These are phyloP conservation scores for Champsocephalus esox DNA, from an alignment of 2,797 vertebrate genomes.

Conservation along the genomic window DNA sequence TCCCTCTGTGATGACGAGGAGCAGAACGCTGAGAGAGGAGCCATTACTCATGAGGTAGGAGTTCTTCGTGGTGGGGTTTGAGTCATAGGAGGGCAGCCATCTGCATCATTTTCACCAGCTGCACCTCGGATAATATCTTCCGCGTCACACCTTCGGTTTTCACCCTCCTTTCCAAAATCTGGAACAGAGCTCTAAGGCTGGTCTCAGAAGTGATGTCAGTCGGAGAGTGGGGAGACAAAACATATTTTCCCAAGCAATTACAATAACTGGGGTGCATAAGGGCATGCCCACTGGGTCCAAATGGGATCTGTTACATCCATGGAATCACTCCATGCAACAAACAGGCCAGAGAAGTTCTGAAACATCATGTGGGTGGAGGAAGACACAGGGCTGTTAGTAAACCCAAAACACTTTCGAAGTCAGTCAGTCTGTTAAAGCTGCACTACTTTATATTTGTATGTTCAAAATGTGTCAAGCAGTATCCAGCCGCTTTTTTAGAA, in stretches of 20 bases:
- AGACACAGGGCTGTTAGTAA: neutral
- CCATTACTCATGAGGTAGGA: conserved; percentile 9
- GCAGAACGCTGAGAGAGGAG: conserved; percentile 10
- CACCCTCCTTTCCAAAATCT: conserved; percentile 50
- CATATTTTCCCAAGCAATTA: conserved; percentile 65
- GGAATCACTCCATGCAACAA: conserved; percentile 16
- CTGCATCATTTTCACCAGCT: conserved; percentile 44
- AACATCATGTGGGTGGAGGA: conserved; percentile 19
- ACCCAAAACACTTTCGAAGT: neutral
- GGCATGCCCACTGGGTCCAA: conserved; percentile 37
- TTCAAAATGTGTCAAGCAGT: neutral
- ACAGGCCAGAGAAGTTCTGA: conserved; percentile 16
- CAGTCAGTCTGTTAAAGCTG: neutral
- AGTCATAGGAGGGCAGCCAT: conserved; percentile 33
- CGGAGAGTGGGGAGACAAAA: conserved; percentile 60
- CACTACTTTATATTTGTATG: neutral
- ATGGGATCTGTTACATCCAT: conserved; percentile 41
- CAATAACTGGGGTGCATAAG: conserved; percentile 50
- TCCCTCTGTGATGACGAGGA: conserved; percentile 56
- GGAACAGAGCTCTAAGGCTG: conserved; percentile 33
- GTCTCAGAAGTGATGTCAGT: conserved; percentile 70
- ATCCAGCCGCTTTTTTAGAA: neutral
- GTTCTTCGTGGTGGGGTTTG: neutral
- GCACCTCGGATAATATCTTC: conserved; percentile 37
- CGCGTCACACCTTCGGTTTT: conserved; percentile 58